Conservation (phyloP, 1,140 invertebrate species). For the Rhagoletis pomonella region DNA sequence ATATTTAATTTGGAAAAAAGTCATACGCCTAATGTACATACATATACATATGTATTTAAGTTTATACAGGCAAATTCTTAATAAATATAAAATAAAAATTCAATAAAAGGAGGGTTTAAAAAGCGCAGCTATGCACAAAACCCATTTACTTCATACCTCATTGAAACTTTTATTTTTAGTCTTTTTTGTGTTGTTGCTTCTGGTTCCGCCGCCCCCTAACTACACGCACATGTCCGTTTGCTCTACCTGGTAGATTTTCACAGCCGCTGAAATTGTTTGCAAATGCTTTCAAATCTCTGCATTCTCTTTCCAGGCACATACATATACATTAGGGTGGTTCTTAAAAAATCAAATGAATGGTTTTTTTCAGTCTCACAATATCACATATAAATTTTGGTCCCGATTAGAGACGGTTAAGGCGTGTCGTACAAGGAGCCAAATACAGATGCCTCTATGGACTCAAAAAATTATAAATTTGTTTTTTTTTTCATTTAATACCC, state of each 20-base stretch:
- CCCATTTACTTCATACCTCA: slow-evolving; percentile 22
- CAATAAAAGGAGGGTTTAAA: slow-evolving; percentile 10
- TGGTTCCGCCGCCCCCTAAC: not conserved
- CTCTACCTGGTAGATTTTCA: not conserved
- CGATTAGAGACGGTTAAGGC: no score
- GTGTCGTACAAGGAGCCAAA: no score
- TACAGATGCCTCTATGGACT: no score
- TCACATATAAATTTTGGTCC: no score
- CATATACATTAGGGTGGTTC: no score
- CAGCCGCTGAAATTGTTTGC: not conserved
- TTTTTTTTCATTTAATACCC: no score
- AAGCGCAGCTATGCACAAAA: slow-evolving; percentile 9
- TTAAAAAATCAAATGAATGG: no score
- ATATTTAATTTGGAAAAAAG: no score
- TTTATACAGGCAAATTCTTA: slow-evolving; percentile 5
- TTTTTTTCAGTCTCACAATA: no score
- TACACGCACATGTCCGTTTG: not conserved
- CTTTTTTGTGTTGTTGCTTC: not conserved
- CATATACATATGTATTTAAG: not conserved
- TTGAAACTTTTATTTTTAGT: slow-evolving; percentile 12
- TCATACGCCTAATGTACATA: no score
- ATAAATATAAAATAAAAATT: slow-evolving; percentile 44
- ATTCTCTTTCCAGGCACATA: not conserved
- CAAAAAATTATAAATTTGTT: no score
- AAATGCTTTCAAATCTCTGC: not conserved